Evolutionary conservation across 2,888 invertebrate species (phyloP).

Genomic region (Pyrrhosoma nymphula): DNA sequence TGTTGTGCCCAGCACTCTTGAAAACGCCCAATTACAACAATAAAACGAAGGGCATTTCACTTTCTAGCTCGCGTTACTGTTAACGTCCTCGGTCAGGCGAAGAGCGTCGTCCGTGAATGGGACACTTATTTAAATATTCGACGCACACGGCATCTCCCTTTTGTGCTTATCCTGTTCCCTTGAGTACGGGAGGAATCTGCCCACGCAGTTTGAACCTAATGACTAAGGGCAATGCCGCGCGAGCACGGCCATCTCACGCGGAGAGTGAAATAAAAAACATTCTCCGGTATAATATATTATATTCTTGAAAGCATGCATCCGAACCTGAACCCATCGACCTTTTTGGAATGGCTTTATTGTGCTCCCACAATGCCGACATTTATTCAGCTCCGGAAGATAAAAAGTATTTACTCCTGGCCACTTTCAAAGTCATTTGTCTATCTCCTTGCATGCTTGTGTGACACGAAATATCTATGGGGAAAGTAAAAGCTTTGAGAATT

Average conservation of each 20-base stretch:
- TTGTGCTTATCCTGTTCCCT: background rate
- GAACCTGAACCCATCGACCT: background rate
- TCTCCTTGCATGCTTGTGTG: background rate
- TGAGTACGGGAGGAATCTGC: background rate
- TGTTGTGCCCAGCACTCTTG: background rate
- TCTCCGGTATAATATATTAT: background rate
- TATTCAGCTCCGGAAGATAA: background rate
- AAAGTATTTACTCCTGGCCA: background rate
- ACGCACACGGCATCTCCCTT: background rate
- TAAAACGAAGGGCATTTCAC: background rate
- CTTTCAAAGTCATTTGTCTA: background rate
- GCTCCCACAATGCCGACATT: background rate
- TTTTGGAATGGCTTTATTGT: background rate
- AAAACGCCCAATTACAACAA: slow-evolving; percentile 35
- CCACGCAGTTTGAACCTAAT: background rate
- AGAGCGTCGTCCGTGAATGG: background rate
- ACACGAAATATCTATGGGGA: background rate
- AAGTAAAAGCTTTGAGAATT: background rate
- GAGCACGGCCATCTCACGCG: background rate
- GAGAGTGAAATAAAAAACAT: background rate
- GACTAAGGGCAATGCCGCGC: background rate
- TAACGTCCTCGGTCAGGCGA: background rate
- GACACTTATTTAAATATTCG: slow-evolving; percentile 13
- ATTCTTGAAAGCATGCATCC: background rate
- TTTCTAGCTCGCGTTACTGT: background rate